These are phyloP conservation scores for Eidolon dupreanum DNA, from an alignment of 2,797 vertebrate species.

Conservation along the genomic window DNA sequence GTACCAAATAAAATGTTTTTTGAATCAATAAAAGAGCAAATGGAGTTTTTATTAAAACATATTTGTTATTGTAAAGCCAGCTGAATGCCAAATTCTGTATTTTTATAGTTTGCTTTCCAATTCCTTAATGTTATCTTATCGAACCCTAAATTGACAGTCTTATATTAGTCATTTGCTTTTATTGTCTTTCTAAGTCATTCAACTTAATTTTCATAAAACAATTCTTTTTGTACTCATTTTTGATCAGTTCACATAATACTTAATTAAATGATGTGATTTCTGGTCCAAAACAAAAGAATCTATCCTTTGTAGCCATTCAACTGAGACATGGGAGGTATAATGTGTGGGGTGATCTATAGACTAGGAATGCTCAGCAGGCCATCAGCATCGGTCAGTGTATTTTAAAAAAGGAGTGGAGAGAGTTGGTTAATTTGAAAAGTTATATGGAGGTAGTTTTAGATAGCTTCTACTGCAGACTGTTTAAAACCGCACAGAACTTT, in stretches of 20 bases:
- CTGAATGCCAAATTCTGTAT: not conserved
- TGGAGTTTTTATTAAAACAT: not conserved
- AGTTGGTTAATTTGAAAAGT: not conserved
- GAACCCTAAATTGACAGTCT: not conserved
- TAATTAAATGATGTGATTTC: conserved; percentile 38
- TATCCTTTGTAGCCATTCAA: not conserved
- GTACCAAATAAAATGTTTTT: not conserved
- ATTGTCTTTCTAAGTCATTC: conserved; percentile 35
- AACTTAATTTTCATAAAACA: conserved; percentile 27
- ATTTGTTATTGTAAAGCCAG: not conserved
- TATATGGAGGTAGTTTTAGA: not conserved
- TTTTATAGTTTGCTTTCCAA: not conserved
- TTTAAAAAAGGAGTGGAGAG: not conserved
- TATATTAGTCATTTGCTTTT: not conserved
- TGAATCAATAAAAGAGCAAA: not conserved
- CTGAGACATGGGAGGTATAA: not conserved
- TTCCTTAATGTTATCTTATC: not conserved
- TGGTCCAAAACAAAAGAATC: not conserved
- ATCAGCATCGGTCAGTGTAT: not conserved
- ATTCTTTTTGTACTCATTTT: not conserved
- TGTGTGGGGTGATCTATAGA: not conserved
- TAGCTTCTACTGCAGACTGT: not conserved
- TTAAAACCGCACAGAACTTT: conserved; percentile 53
- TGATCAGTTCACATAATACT: not conserved
- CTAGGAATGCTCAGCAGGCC: not conserved